phyloP scores from a whole-genome alignment of 2,888 invertebrate genomes.

The Subacronicta megacephala region DNA sequence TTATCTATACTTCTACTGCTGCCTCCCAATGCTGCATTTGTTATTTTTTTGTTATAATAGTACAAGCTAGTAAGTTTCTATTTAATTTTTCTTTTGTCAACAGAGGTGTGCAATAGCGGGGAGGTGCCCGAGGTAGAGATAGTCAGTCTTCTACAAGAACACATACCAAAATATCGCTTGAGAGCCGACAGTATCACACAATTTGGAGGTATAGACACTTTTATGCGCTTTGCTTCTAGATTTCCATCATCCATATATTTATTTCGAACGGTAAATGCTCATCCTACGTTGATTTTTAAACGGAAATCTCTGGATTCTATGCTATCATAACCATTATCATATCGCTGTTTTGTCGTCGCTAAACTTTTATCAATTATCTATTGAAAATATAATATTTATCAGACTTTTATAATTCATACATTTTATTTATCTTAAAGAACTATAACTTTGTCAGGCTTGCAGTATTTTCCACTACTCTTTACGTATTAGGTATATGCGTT shows the following conservation, averaged over 20 bases:
- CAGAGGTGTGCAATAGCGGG: conserved; percentile 98
- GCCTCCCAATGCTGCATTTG: conserved; percentile 50
- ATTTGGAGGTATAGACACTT: conserved; percentile 92
- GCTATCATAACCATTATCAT: conserved; percentile 1
- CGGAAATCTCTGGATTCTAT: not conserved
- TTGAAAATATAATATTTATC: too few relatives aligned
- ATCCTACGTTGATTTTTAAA: conserved; percentile 16
- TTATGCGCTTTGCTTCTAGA: conserved; percentile 61
- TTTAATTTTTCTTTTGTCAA: conserved; percentile 70
- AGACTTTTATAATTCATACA: too few relatives aligned
- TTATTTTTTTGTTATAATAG: conserved; percentile 26
- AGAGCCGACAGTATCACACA: conserved; percentile 98
- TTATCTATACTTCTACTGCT: conserved; percentile 60
- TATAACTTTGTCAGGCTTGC: not conserved
- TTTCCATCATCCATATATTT: conserved; percentile 15
- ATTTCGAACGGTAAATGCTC: conserved; percentile 27
- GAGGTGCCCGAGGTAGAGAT: conserved; percentile 98
- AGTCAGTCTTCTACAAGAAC: conserved; percentile 97
- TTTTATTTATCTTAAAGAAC: not conserved
- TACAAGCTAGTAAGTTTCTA: conserved; percentile 40
- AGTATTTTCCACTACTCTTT: too few relatives aligned
- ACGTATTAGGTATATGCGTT: too few relatives aligned
- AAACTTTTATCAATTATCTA: not conserved
- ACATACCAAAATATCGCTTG: conserved; percentile 97
- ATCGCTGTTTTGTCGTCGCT: not conserved